These are phyloP conservation scores for Apeira syringaria DNA, from an alignment of 2,888 invertebrate species.

Conservation along the genomic window DNA sequence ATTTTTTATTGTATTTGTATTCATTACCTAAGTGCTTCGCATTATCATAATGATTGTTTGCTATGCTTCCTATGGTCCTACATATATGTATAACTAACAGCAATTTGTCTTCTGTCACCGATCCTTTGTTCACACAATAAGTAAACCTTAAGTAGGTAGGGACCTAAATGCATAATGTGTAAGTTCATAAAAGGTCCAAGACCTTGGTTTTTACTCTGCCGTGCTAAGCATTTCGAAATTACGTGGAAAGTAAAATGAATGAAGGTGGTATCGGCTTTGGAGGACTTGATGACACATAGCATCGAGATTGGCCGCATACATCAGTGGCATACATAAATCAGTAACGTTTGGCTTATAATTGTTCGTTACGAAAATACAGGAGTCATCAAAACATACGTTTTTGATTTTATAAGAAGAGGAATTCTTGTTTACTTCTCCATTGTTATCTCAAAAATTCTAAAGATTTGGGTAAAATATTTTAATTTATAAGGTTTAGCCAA, in stretches of 20 bases:
- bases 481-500: no score
- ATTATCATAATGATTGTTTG: slow-evolving; percentile 3
- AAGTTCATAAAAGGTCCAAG: slow-evolving; percentile 5
- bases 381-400: no score
- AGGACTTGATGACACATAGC: neutral
- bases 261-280: neutral
- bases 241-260: slow-evolving; percentile 3
- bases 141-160: neutral
- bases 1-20: neutral
- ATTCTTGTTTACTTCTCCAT: no score
- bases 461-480: no score
- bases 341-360: no score
- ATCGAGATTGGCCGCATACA: neutral
- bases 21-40: neutral
- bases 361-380: no score
- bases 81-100: slow-evolving; percentile 5
- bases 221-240: slow-evolving; percentile 8
- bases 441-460: no score
- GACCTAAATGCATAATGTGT: neutral
- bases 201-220: slow-evolving; percentile 5
- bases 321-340: no score
- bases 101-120: slow-evolving; percentile 13
- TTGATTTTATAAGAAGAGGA: no score
- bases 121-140: slow-evolving; percentile 18
- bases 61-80: slow-evolving; percentile 8